Base-by-base conservation (phyloP, 2,113 vertebrate species). In the Microcebus tavaratra region DNA sequence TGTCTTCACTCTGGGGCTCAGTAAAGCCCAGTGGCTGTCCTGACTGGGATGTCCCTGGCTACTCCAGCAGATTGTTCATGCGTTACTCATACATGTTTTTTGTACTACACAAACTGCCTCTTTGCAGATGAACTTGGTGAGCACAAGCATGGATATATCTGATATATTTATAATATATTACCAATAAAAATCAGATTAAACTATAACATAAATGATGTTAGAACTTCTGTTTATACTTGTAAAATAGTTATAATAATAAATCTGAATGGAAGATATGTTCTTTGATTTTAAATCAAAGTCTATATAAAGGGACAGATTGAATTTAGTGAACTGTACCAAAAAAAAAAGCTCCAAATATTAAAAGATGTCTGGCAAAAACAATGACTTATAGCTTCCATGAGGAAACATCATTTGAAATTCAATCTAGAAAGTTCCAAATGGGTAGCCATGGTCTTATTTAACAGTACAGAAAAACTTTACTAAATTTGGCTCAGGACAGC, bases 171-270 rank as follows among this genome's bases (percentile, higher is more conserved):
- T 23, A 80, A 45, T 34, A 61, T 8, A 85, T 36, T 3, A 70
- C 27, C 48, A 80, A 63, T 50, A 89, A 94, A 97, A 86, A 80
- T 92, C 72, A 86, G 34, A 55, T 68, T 89, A 20, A 36, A 57
- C 73, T 68, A 10, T 70, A 67, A 61, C 15, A 39, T 25, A 63
- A 63, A 63, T 11, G 86, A 88, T 42, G 15, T 81, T 18, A 55
- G n/a, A 81, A 72, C 20, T 57, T 59, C n/a, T 65, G 7, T 90
- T 85, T 67, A 65, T 4, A 50, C 29, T 57, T 55, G 55, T 1
- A 57, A 87, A 87, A 93, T 9, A 31, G 39, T 36, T 34, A 45
- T 57, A 34, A 85, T 45, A 9, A 15, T n/a, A 93, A 75, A 83
- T 70, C 21, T 73, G 72, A 83, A n/a, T 21, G 39, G 8, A 92